Percentiles rank a stretch among this genome's conserved stretches.
Evolutionary conservation across 2,888 invertebrate genomes (phyloP).

Genomic region (Xestia ashworthii): DNA sequence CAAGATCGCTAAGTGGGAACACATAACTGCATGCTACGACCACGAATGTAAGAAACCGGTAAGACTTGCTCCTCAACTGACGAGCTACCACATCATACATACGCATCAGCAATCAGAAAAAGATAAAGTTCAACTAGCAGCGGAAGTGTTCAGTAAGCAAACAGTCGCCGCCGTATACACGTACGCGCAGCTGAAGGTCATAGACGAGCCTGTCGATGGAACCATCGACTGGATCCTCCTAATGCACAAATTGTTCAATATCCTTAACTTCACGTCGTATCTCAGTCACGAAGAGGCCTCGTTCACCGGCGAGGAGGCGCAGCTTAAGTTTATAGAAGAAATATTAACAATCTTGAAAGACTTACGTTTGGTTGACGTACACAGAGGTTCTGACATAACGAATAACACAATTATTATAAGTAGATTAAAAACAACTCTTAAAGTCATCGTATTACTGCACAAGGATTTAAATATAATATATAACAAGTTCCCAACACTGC

Average conservation of each 20-base stretch:
- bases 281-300: conserved; percentile 5
- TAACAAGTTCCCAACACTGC: conserved; percentile 23
- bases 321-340: conserved; percentile 41
- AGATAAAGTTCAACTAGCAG: conserved; percentile 39
- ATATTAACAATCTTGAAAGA: conserved; percentile 32
- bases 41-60: conserved; percentile 45
- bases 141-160: conserved; percentile 56
- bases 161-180: conserved; percentile 62
- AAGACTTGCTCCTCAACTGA: conserved; percentile 58
- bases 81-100: conserved; percentile 51
- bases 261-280: conserved; percentile 48
- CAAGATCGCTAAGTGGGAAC: conserved; percentile 51
- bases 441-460: conserved; percentile 38
- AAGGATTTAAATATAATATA: conserved; percentile 31
- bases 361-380: conserved; percentile 24
- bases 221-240: conserved; percentile 60
- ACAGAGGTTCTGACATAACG: conserved; percentile 9
- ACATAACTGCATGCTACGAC: conserved; percentile 56
- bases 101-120: conserved; percentile 36
- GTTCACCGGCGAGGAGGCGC: conserved; percentile 28
- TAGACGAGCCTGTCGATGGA: conserved; percentile 47
- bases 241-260: conserved; percentile 51
- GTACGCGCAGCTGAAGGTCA: conserved; percentile 47
- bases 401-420: conserved; percentile 18
- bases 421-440: conserved; percentile 43